These are phyloP conservation scores for Arothron firmamentum DNA, from an alignment of 2,113 vertebrate genomes.

Conservation along the genomic window DNA sequence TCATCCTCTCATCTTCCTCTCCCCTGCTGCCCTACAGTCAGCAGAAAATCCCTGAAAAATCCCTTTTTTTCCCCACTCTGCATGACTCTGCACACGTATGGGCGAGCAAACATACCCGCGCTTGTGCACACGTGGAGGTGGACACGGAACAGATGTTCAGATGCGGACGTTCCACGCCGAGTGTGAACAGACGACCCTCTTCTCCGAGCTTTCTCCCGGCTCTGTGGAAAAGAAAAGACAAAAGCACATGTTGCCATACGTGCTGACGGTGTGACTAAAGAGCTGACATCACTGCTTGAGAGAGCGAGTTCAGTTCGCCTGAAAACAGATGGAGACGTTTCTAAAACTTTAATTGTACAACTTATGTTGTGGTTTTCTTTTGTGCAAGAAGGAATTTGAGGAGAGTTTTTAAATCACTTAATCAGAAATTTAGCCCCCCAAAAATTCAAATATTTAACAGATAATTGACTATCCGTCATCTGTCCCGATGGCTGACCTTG, in stretches of 20 bases:
- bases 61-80: constrained; percentile 26
- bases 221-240: background rate
- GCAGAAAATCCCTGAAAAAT: constrained; percentile 13
- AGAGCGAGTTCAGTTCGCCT: background rate
- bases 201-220: background rate
- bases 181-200: constrained; percentile 12
- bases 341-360: too few species aligned
- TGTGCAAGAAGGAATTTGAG: too few species aligned
- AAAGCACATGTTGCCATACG: background rate
- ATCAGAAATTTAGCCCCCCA: too few species aligned
- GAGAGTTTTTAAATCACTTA: too few species aligned
- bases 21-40: constrained; percentile 4
- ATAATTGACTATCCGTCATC: too few species aligned
- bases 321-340: background rate
- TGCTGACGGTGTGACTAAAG: background rate
- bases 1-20: constrained; percentile 1
- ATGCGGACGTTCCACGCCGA: constrained; percentile 23
- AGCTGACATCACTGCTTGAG: background rate
- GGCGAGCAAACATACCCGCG: background rate
- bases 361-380: too few species aligned
- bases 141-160: constrained; percentile 43
- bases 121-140: constrained; percentile 7
- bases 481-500: too few species aligned
- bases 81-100: constrained; percentile 24
- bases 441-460: too few species aligned